phyloP scores from a whole-genome alignment of 2,888 invertebrate species.

The Idaea aversata region DNA sequence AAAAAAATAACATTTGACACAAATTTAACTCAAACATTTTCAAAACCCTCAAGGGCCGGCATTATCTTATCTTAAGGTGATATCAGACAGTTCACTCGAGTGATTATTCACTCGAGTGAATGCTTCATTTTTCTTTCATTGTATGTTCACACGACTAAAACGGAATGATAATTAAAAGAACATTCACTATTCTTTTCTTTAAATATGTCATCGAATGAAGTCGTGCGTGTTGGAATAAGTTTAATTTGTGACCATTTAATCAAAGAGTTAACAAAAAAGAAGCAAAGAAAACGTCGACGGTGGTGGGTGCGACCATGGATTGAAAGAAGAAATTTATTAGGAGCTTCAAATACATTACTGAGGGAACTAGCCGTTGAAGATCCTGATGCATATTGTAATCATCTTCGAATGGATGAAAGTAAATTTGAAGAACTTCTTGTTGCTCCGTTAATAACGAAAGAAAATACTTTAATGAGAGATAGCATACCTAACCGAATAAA shows the following conservation, averaged over 20 bases:
- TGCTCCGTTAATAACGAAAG: conserved; percentile 15
- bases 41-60: too few relatives aligned
- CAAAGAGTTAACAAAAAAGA: conserved; percentile 19
- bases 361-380: conserved; percentile 1
- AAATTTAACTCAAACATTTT: too few relatives aligned
- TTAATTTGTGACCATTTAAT: conserved; percentile 20
- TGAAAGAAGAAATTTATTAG: conserved; percentile 23
- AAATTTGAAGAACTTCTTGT: conserved; percentile 23
- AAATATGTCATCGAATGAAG: conserved; percentile 17
- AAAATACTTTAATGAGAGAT: conserved; percentile 18
- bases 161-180: conserved; percentile 8
- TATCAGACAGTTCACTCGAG: conserved; percentile 17
- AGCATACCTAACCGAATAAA: conserved; percentile 21
- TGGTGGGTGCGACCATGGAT: conserved; percentile 26
- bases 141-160: conserved; percentile 7
- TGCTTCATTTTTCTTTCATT: conserved; percentile 16
- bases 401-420: conserved; percentile 20
- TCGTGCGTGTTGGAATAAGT: conserved; percentile 20
- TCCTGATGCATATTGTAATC: conserved; percentile 5
- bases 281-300: conserved; percentile 23
- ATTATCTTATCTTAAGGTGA: conserved; percentile 8
- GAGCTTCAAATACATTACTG: conserved; percentile 17
- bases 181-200: conserved; percentile 13
- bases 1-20: too few relatives aligned
- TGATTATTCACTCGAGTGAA: conserved; percentile 16